phyloP scores from a whole-genome alignment of 2,888 invertebrate genomes.

The Hymenopus coronatus region DNA sequence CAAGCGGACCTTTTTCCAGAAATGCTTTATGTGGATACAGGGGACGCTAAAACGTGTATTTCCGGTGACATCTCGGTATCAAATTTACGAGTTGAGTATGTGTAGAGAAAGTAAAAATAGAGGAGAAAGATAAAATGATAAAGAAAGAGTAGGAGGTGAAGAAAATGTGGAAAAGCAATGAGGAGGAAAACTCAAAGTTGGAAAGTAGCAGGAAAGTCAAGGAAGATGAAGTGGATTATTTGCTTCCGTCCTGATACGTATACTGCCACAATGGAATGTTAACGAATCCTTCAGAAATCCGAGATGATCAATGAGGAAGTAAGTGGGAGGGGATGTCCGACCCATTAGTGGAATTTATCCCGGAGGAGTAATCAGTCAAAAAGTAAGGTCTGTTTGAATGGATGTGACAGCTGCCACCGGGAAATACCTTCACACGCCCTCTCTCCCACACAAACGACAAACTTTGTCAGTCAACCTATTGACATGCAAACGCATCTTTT shows the following conservation, averaged over 20 bases:
- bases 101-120: too few species aligned
- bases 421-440: background rate
- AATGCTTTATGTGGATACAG: too few species aligned
- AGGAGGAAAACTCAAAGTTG: background rate
- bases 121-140: background rate
- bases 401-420: background rate
- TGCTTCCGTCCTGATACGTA: background rate
- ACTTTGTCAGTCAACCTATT: background rate
- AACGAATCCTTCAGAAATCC: background rate
- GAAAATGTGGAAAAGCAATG: background rate
- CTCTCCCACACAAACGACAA: background rate
- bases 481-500: background rate
- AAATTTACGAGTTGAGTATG: too few species aligned
- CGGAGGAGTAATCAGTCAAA: background rate
- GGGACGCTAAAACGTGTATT: too few species aligned
- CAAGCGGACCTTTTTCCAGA: too few species aligned
- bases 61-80: too few species aligned
- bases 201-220: background rate
- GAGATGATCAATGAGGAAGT: background rate
- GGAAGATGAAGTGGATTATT: background rate
- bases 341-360: background rate
- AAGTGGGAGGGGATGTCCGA: background rate
- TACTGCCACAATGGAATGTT: background rate
- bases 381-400: background rate
- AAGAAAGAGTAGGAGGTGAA: background rate